Percentiles rank a stretch among this genome's conserved stretches.
phyloP scores from a whole-genome alignment of 64 coral and sea anemone species.

The Dendrophyllia cribrosa region DNA sequence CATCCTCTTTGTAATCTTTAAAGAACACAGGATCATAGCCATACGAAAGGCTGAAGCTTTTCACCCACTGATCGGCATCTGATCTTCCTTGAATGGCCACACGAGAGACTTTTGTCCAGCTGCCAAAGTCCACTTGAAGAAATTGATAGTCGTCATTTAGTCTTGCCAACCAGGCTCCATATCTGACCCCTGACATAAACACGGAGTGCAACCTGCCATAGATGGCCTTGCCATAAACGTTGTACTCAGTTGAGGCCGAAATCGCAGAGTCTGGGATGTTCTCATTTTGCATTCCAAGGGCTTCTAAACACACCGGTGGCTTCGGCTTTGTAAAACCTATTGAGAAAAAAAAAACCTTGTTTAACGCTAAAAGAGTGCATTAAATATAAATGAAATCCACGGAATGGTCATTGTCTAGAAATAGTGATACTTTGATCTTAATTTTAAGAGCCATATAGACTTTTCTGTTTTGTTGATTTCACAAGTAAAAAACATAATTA shows the following conservation, averaged over 20 bases:
- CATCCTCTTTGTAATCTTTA: slow-evolving; percentile 8
- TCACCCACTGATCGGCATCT: slow-evolving; percentile 13
- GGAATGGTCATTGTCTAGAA: too few species aligned
- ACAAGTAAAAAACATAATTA: too few species aligned
- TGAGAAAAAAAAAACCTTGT: not conserved
- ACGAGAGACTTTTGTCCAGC: slow-evolving; percentile 11
- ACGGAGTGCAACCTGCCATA: slow-evolving; percentile 42
- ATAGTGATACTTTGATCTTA: too few species aligned
- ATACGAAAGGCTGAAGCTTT: slow-evolving; percentile 31
- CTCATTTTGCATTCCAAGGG: slow-evolving; percentile 23
- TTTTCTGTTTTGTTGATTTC: too few species aligned
- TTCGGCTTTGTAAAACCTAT: slow-evolving; percentile 6
- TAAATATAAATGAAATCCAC: too few species aligned
- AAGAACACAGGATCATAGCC: slow-evolving; percentile 25
- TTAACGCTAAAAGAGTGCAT: too few species aligned
- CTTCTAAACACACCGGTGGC: not conserved
- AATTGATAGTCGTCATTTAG: slow-evolving; percentile 12
- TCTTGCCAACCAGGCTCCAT: slow-evolving; percentile 8
- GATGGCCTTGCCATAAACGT: not conserved
- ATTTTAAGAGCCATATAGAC: too few species aligned
- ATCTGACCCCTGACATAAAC: not conserved
- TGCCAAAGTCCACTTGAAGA: slow-evolving; percentile 24
- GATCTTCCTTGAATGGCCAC: slow-evolving; percentile 44
- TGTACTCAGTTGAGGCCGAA: slow-evolving; percentile 7
- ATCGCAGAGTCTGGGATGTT: slow-evolving; percentile 14